Base-by-base conservation (phyloP, 92 coral and sea anemone species). In the Zoanthus sociatus region DNA sequence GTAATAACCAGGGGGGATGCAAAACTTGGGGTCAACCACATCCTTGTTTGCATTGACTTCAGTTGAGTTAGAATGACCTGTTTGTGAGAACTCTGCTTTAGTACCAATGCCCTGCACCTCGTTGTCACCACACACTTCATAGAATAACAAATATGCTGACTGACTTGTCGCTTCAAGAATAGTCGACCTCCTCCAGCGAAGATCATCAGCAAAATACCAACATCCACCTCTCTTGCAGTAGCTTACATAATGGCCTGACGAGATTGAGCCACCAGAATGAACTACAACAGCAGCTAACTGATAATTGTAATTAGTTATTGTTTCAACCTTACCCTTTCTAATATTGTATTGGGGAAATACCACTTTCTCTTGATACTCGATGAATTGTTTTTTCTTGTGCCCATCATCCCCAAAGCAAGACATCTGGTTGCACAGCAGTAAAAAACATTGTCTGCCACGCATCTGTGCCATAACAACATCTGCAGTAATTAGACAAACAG, bases 1-100 rank as follows among this genome's bases (percentile, higher is more conserved):
- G 84, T 77, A 64, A 56, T 47, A 87, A 66, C 84, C 89, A 64
- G 84, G 90, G 69, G 84, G 90, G 18, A 87, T 46, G 20, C 47
- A 76, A 60, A 33, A 75, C 83, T 86, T 86, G 48, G 50, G 73
- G 44, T 68, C 33, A 68, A 68, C 44, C 73, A 68, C 73, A 68
- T 68, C 31, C 73, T 68, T 68, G 14, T 56, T 56, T 60, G 67
- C 18, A 60, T 60, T 60, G 67, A 13, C 67, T 60, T 60, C 67
- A 14, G 79, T 72, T 72, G 54, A 47, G 42, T 15, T 84, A 31
- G 79, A 84, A 67, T 44, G 76, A 63, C 26, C 72, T 74, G 67
- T 79, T 72, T 44, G 56, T 84, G 74, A 47, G 26, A 72, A 79
- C 76, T 60, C 67, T 60, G 18, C 67, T 60, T 60, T 60, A 60